Conservation (phyloP, 2,888 invertebrate genomes). For the Prenolepis imparis region DNA sequence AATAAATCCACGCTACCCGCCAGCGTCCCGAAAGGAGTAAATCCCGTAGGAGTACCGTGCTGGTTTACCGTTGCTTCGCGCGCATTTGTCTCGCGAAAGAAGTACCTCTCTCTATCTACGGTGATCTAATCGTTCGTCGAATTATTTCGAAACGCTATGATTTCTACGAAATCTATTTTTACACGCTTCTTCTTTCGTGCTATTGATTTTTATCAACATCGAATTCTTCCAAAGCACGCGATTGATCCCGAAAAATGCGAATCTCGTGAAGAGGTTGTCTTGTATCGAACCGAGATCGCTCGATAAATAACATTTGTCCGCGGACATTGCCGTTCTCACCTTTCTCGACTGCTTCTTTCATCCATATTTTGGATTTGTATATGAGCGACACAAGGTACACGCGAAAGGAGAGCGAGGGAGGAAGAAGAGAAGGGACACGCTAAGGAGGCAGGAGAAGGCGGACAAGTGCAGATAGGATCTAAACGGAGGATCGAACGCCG, state of each 20-base stretch:
- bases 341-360: neutral
- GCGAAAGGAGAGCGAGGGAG: neutral
- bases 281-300: neutral
- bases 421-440: neutral
- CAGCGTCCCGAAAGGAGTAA: conserved; percentile 64
- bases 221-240: neutral
- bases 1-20: conserved; percentile 69
- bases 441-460: conserved; percentile 10
- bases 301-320: conserved; percentile 8
- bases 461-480: conserved; percentile 59
- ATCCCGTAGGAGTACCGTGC: conserved; percentile 60
- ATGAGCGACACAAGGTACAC: conserved; percentile 34
- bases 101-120: conserved; percentile 10
- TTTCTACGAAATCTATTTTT: neutral
- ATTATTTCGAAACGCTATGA: conserved; percentile 12
- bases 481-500: conserved; percentile 59
- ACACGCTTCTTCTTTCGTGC: neutral
- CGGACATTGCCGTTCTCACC: conserved; percentile 28
- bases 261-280: neutral
- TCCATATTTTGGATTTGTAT: conserved; percentile 20
- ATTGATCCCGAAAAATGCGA: neutral
- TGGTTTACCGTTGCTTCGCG: conserved; percentile 56
- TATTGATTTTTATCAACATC: neutral
- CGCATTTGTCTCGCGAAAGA: conserved; percentile 63
- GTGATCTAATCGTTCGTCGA: conserved; percentile 1